Percentiles rank a stretch among this genome's conserved stretches.
These are phyloP conservation scores for Psittacus erithacus DNA, from an alignment of 2,113 vertebrate genomes.

Conservation along the genomic window DNA sequence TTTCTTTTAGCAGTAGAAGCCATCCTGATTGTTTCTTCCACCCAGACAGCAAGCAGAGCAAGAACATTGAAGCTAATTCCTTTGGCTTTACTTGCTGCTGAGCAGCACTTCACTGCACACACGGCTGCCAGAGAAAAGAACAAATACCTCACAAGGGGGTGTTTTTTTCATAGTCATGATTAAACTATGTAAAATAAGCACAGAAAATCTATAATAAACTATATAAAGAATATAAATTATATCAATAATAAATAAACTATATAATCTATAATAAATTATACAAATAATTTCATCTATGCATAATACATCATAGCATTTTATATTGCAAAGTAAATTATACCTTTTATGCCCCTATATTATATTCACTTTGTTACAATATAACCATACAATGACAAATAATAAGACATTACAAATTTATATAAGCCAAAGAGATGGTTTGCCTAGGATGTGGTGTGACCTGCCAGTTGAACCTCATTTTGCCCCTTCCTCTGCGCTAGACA, in stretches of 20 bases:
- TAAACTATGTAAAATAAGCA: not conserved
- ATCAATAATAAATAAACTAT: not conserved
- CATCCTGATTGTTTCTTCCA: conserved; percentile 30
- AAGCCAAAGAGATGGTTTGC: not conserved
- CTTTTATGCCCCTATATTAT: no score
- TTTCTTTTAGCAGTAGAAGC: conserved; percentile 8
- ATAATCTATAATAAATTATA: not conserved
- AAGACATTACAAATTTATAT: not conserved
- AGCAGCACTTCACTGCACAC: not conserved
- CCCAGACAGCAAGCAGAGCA: not conserved
- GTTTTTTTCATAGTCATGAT: not conserved
- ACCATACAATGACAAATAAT: not conserved
- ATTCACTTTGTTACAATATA: not conserved
- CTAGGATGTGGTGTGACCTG: not conserved
- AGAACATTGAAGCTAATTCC: not conserved
- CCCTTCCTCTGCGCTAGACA: not conserved
- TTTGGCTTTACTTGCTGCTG: not conserved
- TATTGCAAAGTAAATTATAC: not conserved
- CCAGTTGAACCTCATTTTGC: not conserved
- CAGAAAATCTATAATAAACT: not conserved
- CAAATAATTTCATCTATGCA: not conserved
- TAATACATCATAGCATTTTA: not conserved
- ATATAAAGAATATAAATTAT: not conserved
- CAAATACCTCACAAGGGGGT: not conserved
- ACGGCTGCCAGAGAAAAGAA: not conserved